These are phyloP conservation scores for Sminthurides bifidus DNA, from an alignment of 1,140 invertebrate species.

Conservation along the genomic window DNA sequence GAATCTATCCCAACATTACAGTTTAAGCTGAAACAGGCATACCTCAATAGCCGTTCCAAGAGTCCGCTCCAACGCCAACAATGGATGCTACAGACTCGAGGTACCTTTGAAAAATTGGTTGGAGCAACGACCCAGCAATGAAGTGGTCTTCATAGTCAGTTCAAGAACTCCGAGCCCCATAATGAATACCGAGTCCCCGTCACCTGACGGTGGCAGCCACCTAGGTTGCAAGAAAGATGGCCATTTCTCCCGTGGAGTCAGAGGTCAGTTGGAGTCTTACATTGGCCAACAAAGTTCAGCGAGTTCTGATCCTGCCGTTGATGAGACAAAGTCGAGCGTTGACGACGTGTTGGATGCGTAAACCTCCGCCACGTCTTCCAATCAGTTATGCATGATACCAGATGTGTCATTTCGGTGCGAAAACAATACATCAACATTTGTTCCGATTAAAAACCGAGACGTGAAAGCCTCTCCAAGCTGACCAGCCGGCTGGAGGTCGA, in stretches of 20 bases:
- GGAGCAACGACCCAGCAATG: slow-evolving; percentile 24
- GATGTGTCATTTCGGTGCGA: slow-evolving; percentile 29
- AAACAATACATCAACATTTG: too few relatives aligned
- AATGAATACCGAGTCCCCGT: not conserved
- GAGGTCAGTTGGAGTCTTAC: slow-evolving; percentile 31
- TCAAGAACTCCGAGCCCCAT: slow-evolving; percentile 27
- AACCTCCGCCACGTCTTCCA: not conserved
- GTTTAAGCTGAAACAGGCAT: too few relatives aligned
- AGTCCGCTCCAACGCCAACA: too few relatives aligned
- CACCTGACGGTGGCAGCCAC: not conserved
- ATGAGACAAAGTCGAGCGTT: not conserved
- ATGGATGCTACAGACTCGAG: not conserved
- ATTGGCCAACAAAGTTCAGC: slow-evolving; percentile 22
- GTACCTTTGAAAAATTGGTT: slow-evolving; percentile 13
- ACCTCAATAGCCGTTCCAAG: too few relatives aligned
- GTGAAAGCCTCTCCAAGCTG: too few relatives aligned
- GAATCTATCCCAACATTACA: too few relatives aligned
- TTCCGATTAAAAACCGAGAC: too few relatives aligned
- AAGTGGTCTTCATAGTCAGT: slow-evolving; percentile 24
- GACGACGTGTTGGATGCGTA: slow-evolving; percentile 11
- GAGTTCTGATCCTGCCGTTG: slow-evolving; percentile 15
- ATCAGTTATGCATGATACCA: slow-evolving; percentile 26
- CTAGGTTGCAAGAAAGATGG: slow-evolving; percentile 14
- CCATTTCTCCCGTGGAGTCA: slow-evolving; percentile 26
- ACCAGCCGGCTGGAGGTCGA: too few relatives aligned